Evolutionary conservation across 2,888 invertebrate species (phyloP).

Genomic region (Phaedon cochleariae): DNA sequence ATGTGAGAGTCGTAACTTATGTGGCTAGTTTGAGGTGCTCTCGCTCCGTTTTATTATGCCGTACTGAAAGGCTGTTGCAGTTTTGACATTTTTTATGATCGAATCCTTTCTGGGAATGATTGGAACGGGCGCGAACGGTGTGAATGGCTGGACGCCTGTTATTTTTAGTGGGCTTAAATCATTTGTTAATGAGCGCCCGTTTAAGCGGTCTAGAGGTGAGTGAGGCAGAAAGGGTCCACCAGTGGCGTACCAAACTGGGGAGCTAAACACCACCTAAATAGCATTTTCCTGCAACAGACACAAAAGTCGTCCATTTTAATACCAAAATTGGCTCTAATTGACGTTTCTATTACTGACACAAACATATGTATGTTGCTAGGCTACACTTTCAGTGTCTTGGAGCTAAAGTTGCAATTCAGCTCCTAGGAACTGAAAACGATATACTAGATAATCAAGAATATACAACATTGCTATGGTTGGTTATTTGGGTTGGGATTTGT

Average conservation of each 20-base stretch:
- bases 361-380: too few relatives aligned
- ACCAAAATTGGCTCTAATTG: too few relatives aligned
- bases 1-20: conserved; percentile 55
- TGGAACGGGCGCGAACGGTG: conserved; percentile 24
- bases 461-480: too few relatives aligned
- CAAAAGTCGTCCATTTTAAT: too few relatives aligned
- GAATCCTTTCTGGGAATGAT: conserved; percentile 48
- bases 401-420: too few relatives aligned
- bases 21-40: conserved; percentile 55
- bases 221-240: not conserved
- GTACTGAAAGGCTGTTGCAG: conserved; percentile 55
- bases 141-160: not conserved
- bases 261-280: too few relatives aligned
- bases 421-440: too few relatives aligned
- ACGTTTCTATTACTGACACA: too few relatives aligned
- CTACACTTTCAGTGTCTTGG: too few relatives aligned
- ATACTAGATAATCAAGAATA: too few relatives aligned
- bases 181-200: not conserved
- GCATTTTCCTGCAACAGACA: too few relatives aligned
- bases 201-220: not conserved
- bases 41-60: conserved; percentile 54
- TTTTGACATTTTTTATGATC: conserved; percentile 57
- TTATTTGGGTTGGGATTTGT: too few relatives aligned
- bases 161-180: not conserved
- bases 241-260: not conserved